Evolutionary conservation across 2,113 vertebrate genomes (phyloP).

Genomic region (Herpetotheres cachinnans): DNA sequence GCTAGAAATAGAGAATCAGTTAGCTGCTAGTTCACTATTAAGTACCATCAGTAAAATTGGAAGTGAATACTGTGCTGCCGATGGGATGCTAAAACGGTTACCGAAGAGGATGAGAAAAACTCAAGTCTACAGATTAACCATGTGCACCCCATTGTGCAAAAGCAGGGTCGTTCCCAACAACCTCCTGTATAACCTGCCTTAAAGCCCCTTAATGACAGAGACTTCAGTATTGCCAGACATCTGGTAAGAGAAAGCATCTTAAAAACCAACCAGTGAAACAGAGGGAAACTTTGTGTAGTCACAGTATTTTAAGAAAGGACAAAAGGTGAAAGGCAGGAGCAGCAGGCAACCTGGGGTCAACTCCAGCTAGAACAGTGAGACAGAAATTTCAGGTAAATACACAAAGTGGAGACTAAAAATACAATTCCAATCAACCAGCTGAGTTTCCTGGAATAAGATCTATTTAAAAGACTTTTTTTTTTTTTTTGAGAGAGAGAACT

Average conservation of each 20-base stretch:
- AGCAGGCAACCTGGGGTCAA: neutral
- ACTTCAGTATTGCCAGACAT: neutral
- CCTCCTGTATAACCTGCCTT: neutral
- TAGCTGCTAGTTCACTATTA: neutral
- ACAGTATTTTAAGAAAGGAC: neutral
- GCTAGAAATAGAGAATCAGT: neutral
- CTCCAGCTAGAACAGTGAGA: neutral
- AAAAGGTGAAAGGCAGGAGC: neutral
- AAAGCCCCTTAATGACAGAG: neutral
- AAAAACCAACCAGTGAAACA: neutral
- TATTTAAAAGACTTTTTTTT: neutral
- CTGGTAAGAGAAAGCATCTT: neutral
- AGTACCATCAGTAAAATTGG: neutral
- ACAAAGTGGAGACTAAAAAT: neutral
- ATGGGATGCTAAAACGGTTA: neutral
- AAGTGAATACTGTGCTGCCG: neutral
- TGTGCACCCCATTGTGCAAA: rapidly evolving
- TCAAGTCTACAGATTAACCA: neutral
- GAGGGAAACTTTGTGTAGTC: rapidly evolving
- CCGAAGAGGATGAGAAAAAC: neutral
- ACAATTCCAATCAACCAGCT: neutral
- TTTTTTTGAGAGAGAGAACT: too few species aligned
- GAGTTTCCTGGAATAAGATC: neutral
- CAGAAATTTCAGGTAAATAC: neutral
- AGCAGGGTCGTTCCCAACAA: neutral